Evolutionary conservation across 2,113 vertebrate species (phyloP).

Genomic region (Psephotus haematonotus): DNA sequence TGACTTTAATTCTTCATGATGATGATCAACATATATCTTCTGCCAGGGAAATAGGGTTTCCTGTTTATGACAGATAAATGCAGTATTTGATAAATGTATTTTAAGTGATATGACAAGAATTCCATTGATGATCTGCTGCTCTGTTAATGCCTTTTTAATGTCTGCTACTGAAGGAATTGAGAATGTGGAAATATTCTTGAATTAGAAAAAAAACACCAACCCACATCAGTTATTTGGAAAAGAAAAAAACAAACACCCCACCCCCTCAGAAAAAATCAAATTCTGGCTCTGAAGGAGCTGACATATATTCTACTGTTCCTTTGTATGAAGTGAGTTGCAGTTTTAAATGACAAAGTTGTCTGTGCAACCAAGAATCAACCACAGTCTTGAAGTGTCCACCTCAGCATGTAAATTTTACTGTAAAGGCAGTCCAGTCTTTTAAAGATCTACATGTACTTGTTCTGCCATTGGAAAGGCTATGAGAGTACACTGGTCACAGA

Average conservation of each 20-base stretch:
- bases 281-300: neutral
- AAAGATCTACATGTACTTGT: neutral
- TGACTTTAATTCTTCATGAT: neutral
- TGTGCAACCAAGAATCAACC: neutral
- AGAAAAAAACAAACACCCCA: neutral
- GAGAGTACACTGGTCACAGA: neutral
- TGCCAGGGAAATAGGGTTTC: neutral
- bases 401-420: neutral
- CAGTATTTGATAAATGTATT: neutral
- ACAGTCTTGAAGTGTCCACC: neutral
- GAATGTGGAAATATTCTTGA: neutral
- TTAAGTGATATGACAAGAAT: neutral
- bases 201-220: neutral
- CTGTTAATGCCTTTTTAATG: neutral
- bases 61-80: neutral
- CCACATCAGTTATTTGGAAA: neutral
- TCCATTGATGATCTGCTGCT: neutral
- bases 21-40: neutral
- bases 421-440: neutral
- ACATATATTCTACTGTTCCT: neutral
- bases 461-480: neutral
- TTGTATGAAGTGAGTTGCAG: neutral
- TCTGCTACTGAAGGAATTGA: neutral
- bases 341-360: neutral
- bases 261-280: neutral